Conservation (phyloP, 2,113 vertebrate genomes). For the Atlantisia rogersi region DNA sequence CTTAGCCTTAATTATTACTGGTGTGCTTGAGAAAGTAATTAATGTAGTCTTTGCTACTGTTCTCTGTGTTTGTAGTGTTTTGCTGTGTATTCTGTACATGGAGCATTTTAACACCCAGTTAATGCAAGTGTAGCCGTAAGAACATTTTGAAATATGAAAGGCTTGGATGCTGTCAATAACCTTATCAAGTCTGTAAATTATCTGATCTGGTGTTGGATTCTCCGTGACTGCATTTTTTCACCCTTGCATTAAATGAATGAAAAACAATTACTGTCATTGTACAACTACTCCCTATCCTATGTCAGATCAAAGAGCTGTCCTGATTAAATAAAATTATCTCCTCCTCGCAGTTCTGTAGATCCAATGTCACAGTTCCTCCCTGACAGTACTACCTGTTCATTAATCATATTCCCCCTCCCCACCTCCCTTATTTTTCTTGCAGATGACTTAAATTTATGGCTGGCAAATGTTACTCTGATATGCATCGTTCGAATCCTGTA, state of each 20-base stretch:
- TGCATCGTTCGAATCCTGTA: neutral
- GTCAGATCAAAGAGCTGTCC: neutral
- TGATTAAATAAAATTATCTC: slow-evolving; percentile 2
- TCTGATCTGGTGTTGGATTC: neutral
- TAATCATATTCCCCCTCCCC: accelerated
- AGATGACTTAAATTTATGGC: neutral
- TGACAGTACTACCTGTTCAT: neutral
- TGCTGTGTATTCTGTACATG: accelerated
- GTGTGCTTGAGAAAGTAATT: neutral
- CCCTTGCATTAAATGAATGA: neutral
- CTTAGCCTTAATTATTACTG: neutral
- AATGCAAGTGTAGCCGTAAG: neutral
- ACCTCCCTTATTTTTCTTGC: neutral
- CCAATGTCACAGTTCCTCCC: neutral
- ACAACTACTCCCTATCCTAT: neutral
- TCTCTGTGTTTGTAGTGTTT: neutral
- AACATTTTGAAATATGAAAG: neutral
- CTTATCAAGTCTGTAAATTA: neutral
- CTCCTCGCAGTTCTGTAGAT: neutral
- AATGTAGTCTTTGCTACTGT: neutral
- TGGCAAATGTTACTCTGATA: neutral
- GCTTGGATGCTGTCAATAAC: neutral
- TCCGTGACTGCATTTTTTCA: neutral
- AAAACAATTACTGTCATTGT: neutral
- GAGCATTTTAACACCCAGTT: neutral